Percentiles rank a stretch among this genome's conserved stretches.
Conservation (phyloP, 2,797 vertebrate species). For the Gephyroberyx darwinii region DNA sequence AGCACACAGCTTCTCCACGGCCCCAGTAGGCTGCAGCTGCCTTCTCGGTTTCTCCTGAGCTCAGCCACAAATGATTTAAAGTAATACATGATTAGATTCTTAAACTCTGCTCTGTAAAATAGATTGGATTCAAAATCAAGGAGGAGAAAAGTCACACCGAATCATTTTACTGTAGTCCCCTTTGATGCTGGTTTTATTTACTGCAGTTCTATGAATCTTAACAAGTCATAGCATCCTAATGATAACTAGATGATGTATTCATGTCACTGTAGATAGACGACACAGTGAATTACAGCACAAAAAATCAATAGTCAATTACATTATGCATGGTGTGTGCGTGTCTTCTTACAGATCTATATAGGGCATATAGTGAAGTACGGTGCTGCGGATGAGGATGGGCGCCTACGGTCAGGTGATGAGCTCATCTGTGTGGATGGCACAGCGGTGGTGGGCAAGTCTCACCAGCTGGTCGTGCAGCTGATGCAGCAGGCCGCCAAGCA, state of each 20-base stretch:
- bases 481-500: slow-evolving; percentile 99
- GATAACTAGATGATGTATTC: background rate
- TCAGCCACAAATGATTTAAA: slow-evolving; percentile 37
- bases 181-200: slow-evolving; percentile 21
- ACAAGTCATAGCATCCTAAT: slow-evolving; percentile 4
- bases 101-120: slow-evolving; percentile 12
- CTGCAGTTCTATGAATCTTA: slow-evolving; percentile 25
- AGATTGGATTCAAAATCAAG: slow-evolving; percentile 16
- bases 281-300: background rate
- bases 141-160: slow-evolving; percentile 27
- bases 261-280: slow-evolving; percentile 1
- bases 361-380: slow-evolving; percentile 98
- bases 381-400: slow-evolving; percentile 95
- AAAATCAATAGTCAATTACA: background rate
- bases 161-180: slow-evolving; percentile 4
- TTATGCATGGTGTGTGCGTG: background rate
- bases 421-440: slow-evolving; percentile 98
- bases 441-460: slow-evolving; percentile 96
- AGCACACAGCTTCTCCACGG: slow-evolving; percentile 42
- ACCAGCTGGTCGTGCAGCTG: slow-evolving; percentile 98
- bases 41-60: slow-evolving; percentile 34
- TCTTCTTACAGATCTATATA: slow-evolving; percentile 90
- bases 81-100: slow-evolving; percentile 19
- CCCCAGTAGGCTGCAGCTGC: slow-evolving; percentile 24
- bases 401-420: slow-evolving; percentile 95